Evolutionary conservation across 2,888 invertebrate species (phyloP).

Genomic region (Tridacna gigas): DNA sequence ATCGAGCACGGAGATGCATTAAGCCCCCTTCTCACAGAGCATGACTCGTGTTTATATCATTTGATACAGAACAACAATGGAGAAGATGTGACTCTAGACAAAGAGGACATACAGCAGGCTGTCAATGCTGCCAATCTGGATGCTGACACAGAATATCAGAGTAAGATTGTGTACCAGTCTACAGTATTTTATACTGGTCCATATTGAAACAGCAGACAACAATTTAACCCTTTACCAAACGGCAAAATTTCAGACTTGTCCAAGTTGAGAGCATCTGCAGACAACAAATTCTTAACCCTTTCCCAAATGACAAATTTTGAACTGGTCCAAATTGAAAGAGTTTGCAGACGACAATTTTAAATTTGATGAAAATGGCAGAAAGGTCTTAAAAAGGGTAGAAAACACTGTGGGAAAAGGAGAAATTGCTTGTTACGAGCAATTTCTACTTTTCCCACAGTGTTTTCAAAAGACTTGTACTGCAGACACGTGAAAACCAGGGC

Average conservation of each 20-base stretch:
- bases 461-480: no score
- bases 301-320: neutral
- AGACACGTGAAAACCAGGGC: no score
- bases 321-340: no score
- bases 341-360: no score
- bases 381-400: neutral
- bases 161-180: conserved; percentile 66
- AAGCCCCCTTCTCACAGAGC: no score
- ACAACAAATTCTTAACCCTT: neutral
- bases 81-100: conserved; percentile 75
- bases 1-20: no score
- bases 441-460: neutral
- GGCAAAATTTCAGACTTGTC: no score
- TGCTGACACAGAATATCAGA: conserved; percentile 83
- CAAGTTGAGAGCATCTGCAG: no score
- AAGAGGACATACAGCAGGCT: conserved; percentile 82
- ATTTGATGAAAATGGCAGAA: no score
- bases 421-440: neutral
- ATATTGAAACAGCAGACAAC: no score
- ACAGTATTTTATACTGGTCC: no score
- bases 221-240: neutral
- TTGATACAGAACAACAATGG: conserved; percentile 46
- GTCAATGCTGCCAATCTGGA: conserved; percentile 81
- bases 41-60: no score
- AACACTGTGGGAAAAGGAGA: conserved; percentile 4